Conservation (phyloP, 2,797 vertebrate genomes). For the Lacerta bilineata region DNA sequence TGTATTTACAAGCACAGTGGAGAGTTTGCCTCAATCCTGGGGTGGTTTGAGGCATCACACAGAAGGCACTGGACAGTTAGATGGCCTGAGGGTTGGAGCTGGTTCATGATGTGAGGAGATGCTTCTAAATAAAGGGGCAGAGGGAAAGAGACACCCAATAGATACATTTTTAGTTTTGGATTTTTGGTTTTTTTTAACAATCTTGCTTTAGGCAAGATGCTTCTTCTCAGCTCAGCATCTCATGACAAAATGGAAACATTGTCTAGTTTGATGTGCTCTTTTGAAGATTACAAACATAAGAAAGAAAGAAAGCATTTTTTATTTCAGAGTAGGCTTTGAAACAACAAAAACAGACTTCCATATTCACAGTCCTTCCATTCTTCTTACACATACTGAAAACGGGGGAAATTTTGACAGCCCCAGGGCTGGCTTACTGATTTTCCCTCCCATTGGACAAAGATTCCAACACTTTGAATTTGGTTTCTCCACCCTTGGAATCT, state of each 20-base stretch:
- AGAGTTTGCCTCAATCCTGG: no score
- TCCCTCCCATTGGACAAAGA: no score
- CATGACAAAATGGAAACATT: background rate
- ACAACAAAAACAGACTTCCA: no score
- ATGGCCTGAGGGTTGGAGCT: no score
- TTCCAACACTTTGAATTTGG: no score
- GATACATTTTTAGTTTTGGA: background rate
- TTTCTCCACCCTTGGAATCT: no score
- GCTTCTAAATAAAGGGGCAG: background rate
- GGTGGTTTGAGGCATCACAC: no score
- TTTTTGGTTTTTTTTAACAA: background rate
- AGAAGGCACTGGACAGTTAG: no score
- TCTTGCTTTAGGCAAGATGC: background rate
- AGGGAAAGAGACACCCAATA: background rate
- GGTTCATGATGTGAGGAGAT: background rate
- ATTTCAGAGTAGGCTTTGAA: background rate
- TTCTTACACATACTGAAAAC: no score
- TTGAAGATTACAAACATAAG: background rate
- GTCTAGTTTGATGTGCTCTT: background rate
- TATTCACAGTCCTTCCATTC: no score
- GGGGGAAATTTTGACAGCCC: no score
- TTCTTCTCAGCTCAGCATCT: background rate
- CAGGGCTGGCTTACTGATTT: no score
- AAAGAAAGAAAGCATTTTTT: background rate
- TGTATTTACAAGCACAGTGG: background rate